phyloP scores from a whole-genome alignment of 1,140 invertebrate species.

The Tigriopus japonicus region DNA sequence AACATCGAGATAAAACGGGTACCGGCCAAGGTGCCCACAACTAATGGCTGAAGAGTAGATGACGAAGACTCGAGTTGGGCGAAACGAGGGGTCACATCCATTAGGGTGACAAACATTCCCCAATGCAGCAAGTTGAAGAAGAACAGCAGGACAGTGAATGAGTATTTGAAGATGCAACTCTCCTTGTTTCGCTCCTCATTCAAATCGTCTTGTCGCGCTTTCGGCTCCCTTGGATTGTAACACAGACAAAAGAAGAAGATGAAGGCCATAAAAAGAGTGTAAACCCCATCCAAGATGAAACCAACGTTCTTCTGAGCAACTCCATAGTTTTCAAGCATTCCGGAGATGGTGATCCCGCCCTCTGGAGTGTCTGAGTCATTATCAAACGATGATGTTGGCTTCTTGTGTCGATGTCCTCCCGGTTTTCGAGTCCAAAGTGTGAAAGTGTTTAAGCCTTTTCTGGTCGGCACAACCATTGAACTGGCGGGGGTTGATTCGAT shows the following conservation, averaged over 20 bases:
- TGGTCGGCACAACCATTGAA: too few species aligned
- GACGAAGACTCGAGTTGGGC: background rate
- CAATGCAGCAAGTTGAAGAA: constrained; percentile 5
- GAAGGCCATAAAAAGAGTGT: background rate
- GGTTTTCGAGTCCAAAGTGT: too few species aligned
- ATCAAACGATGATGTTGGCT: constrained; percentile 8
- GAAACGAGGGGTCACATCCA: background rate
- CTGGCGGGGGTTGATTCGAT: background rate
- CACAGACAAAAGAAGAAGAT: constrained; percentile 2
- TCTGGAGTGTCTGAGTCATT: constrained; percentile 1
- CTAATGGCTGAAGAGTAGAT: background rate
- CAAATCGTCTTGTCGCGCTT: background rate
- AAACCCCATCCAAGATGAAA: constrained; percentile 6
- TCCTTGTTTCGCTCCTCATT: background rate
- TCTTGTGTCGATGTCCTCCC: background rate
- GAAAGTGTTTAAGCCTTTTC: too few species aligned
- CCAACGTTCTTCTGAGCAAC: constrained; percentile 1
- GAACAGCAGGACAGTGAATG: constrained; percentile 5
- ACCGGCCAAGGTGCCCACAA: background rate
- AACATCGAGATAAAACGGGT: constrained; percentile 4
- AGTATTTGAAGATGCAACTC: constrained; percentile 3
- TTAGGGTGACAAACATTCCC: constrained; percentile 1
- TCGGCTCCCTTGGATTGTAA: constrained; percentile 5
- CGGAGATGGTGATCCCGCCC: background rate
- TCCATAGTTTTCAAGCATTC: background rate